Conservation (phyloP, 2,888 invertebrate species). For the Chrysolina haemoptera region DNA sequence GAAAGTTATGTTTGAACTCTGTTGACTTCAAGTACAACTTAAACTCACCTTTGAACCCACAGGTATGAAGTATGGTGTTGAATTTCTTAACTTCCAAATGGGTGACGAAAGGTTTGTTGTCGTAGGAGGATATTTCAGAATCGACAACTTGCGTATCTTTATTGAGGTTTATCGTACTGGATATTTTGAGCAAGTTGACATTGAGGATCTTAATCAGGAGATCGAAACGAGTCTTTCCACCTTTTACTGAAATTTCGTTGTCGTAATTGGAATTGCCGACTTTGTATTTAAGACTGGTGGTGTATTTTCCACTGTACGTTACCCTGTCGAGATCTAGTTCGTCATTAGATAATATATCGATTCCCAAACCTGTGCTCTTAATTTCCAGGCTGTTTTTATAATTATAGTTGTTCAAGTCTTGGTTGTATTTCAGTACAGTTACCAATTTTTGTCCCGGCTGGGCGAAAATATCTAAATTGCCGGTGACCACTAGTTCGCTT, state of each 20-base stretch:
- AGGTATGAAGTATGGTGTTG: constrained; percentile 73
- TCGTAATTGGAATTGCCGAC: constrained; percentile 59
- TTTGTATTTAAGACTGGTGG: constrained; percentile 46
- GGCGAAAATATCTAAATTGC: constrained; percentile 75
- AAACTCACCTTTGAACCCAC: constrained; percentile 72
- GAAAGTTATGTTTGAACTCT: constrained; percentile 1
- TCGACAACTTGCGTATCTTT: constrained; percentile 73
- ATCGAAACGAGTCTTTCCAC: constrained; percentile 57
- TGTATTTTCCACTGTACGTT: constrained; percentile 48
- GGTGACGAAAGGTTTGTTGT: constrained; percentile 71
- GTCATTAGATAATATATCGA: constrained; percentile 58
- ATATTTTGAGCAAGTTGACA: constrained; percentile 72
- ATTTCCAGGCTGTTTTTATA: constrained; percentile 66
- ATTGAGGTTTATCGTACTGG: constrained; percentile 70
- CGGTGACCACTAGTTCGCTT: constrained; percentile 68
- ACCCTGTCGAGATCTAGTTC: constrained; percentile 47
- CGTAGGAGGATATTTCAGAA: constrained; percentile 71
- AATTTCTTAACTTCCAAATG: constrained; percentile 73
- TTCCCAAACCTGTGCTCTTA: constrained; percentile 68
- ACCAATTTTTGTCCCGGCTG: constrained; percentile 74
- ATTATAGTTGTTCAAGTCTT: constrained; percentile 48
- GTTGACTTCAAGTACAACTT: not conserved
- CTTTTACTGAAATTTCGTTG: constrained; percentile 50
- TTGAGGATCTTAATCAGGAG: constrained; percentile 67
- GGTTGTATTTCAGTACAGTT: constrained; percentile 60